Percentiles rank a stretch among this genome's conserved stretches.
These are phyloP conservation scores for Pipistrellus pipistrellus DNA, from an alignment of 2,797 vertebrate species.

Conservation along the genomic window DNA sequence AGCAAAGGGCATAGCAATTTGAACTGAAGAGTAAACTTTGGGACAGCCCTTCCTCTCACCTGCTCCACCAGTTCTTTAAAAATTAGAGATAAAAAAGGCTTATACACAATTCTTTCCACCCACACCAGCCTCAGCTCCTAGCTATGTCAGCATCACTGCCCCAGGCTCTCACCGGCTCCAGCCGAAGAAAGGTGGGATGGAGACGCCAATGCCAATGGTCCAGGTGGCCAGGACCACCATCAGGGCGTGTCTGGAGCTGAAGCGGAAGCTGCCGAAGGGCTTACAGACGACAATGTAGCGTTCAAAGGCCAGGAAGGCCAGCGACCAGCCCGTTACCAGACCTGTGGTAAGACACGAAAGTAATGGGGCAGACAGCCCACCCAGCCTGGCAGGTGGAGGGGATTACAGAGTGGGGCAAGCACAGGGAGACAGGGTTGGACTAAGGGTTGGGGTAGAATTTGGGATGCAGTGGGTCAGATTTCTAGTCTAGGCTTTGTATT, in stretches of 20 bases:
- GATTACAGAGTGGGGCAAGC: not conserved
- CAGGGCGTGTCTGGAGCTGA: conserved; percentile 88
- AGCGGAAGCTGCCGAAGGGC: conserved; percentile 91
- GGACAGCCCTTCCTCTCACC: not conserved
- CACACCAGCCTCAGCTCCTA: not conserved
- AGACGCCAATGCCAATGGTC: conserved; percentile 86
- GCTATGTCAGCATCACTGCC: not conserved
- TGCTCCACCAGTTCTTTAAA: not conserved
- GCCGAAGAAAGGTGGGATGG: conserved; percentile 89
- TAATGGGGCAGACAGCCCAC: not conserved
- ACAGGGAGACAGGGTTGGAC: not conserved
- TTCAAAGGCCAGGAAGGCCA: conserved; percentile 92
- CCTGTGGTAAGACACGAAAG: conserved; percentile 83
- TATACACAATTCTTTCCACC: not conserved
- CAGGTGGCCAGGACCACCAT: conserved; percentile 88
- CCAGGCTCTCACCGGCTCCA: conserved; percentile 89
- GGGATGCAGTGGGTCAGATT: not conserved
- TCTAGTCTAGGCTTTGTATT: not conserved
- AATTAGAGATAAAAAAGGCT: not conserved
- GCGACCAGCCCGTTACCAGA: conserved; percentile 91
- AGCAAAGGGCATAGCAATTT: not conserved
- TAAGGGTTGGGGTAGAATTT: not conserved
- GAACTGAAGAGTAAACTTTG: not conserved
- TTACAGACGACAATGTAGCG: conserved; percentile 93
- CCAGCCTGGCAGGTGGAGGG: not conserved